Percentiles rank a stretch among this genome's conserved stretches.
phyloP scores from a whole-genome alignment of 2,113 vertebrate genomes.

The Hypomesus transpacificus region DNA sequence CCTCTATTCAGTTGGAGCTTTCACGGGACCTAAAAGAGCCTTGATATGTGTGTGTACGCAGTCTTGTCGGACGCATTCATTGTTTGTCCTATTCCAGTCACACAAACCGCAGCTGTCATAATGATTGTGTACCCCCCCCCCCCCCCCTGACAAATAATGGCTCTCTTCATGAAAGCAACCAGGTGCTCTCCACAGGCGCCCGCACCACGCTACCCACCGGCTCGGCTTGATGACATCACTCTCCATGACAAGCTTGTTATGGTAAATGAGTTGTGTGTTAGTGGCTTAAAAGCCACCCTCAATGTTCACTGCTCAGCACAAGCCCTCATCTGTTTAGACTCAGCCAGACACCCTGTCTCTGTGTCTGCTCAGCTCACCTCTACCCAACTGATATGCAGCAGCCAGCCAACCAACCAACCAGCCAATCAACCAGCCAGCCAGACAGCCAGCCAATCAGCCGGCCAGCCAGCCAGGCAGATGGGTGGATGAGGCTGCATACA shows the following conservation, averaged over 20 bases:
- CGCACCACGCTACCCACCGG: constrained; percentile 44
- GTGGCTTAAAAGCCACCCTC: background rate
- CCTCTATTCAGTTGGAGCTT: background rate
- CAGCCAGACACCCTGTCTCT: constrained; percentile 45
- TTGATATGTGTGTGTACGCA: background rate
- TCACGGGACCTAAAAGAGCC: background rate
- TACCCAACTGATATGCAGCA: constrained; percentile 13
- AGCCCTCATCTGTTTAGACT: constrained; percentile 54
- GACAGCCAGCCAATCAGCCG: background rate
- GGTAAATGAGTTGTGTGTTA: background rate
- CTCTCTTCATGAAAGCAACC: constrained; percentile 61
- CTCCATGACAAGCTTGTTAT: constrained; percentile 15
- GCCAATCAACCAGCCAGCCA: background rate
- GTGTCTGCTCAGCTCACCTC: constrained; percentile 32
- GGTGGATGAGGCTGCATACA: background rate
- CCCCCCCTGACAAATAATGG: constrained; percentile 51
- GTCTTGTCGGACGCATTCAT: constrained; percentile 10
- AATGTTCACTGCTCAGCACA: background rate
- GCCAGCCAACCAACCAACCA: constrained; percentile 20
- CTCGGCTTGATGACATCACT: constrained; percentile 60
- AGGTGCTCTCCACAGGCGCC: constrained; percentile 62
- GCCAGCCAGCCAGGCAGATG: constrained; percentile 5
- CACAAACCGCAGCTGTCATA: constrained; percentile 42
- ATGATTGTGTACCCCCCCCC: constrained; percentile 37
- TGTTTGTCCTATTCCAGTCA: constrained; percentile 58